These are phyloP conservation scores for Rutpela maculata DNA, from an alignment of 2,888 invertebrate genomes.

Conservation along the genomic window DNA sequence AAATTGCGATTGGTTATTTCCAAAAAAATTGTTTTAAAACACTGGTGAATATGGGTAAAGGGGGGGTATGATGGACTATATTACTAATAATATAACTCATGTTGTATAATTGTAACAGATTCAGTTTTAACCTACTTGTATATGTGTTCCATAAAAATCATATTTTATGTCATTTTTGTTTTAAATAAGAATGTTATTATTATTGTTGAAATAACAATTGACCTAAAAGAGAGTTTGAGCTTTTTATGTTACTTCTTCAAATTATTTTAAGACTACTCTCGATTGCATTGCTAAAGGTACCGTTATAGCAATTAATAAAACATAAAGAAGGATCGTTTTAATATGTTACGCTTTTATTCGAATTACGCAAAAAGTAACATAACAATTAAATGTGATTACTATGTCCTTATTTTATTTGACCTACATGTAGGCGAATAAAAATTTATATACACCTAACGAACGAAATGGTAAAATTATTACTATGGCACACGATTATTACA, in stretches of 20 bases:
- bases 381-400: conserved; percentile 14
- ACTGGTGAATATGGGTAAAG: no score
- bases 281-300: not conserved
- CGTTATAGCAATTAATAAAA: not conserved
- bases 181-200: not conserved
- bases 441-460: not conserved
- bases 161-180: not conserved
- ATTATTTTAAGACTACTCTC: not conserved
- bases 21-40: no score
- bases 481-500: not conserved
- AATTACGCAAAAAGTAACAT: conserved; percentile 9
- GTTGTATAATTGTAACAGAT: no score
- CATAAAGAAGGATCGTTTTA: not conserved
- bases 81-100: no score
- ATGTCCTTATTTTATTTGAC: conserved; percentile 6
- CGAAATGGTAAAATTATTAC: not conserved
- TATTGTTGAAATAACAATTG: not conserved
- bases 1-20: no score
- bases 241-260: not conserved
- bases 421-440: conserved; percentile 5
- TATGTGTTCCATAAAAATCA: no score
- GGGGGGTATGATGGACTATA: no score
- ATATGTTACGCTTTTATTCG: conserved; percentile 6
- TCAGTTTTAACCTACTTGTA: no score
- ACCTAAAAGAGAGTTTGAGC: not conserved